These are phyloP conservation scores for Biston stratarius DNA, from an alignment of 2,888 invertebrate species.

Conservation along the genomic window DNA sequence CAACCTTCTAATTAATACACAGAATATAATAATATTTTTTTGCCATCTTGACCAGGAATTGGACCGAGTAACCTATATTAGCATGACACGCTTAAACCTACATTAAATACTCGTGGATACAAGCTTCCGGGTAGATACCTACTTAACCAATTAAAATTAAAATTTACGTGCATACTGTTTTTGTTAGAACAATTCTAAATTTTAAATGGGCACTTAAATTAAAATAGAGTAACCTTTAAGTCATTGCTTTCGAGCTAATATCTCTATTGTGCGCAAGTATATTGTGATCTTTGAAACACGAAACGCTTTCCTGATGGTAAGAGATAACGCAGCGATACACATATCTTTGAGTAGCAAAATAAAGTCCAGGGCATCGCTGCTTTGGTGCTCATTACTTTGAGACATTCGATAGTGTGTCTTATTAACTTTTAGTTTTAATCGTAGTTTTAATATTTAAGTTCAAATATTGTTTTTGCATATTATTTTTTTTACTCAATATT, in stretches of 20 bases:
- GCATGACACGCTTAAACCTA: conserved; percentile 22
- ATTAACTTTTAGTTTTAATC: too few relatives aligned
- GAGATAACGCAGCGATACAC: too few relatives aligned
- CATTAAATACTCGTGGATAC: conserved; percentile 18
- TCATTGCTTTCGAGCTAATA: not conserved
- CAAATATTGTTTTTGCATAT: too few relatives aligned
- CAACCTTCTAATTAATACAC: conserved; percentile 21
- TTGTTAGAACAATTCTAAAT: not conserved
- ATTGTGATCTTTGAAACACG: not conserved
- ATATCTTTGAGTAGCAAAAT: too few relatives aligned
- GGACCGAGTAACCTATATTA: conserved; percentile 9
- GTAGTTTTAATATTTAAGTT: too few relatives aligned
- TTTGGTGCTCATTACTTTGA: too few relatives aligned
- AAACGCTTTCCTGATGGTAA: too few relatives aligned
- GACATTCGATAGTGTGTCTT: too few relatives aligned
- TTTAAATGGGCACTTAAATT: not conserved
- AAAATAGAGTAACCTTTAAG: not conserved
- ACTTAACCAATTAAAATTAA: not conserved
- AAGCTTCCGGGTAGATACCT: conserved; percentile 27
- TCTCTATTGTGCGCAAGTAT: too few relatives aligned
- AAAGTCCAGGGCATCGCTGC: too few relatives aligned
- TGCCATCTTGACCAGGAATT: conserved; percentile 26
- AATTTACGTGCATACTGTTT: not conserved
- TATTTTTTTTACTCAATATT: too few relatives aligned
- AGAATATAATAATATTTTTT: conserved; percentile 19